Base-by-base conservation (phyloP, 2,113 vertebrate genomes). In the Calonectris borealis region DNA sequence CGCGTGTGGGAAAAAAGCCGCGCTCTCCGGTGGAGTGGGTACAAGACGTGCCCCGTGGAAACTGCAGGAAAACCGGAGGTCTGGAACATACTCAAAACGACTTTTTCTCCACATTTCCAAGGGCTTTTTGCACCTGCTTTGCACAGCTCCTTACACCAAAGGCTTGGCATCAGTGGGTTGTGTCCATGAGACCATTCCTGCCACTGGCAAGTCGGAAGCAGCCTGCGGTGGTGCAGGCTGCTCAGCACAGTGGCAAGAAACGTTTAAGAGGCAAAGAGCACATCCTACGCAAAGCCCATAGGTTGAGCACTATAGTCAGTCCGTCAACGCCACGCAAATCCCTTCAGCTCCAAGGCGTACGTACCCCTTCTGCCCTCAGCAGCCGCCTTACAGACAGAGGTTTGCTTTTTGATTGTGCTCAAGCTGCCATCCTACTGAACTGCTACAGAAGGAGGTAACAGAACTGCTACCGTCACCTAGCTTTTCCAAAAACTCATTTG, bases 1-100 rank as follows among this genome's bases (percentile, higher is more conserved):
- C 1, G 5, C 0, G 0, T 3, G 20, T 2, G 20, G 27, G 5
- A 21, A 31, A 57, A 61, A 13, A 36, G 21, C 49, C 3, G 3
- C 8, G 22, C 25, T 8, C 32, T 14, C 7, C 8, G 14, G 15
- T 17, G 19, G 10, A 54, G 52, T 16, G 18, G 1, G 2, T 38
- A 21, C 16, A 17, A 57, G 40, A 20, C 0, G 1, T 2, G 5
- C 19, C 40, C 58, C 12, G 4, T 5, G 64, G 55, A 72, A 78
- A 65, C 0, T 2, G 7, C 34, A 31, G 16, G 40, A 86, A 62
- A 17, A 66, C 8, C 3, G 7, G 25, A 29, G 11, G 34, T 10
- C 58, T 44, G 26, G 26, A 73, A 46, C 5, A 0, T 2, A n/a
- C 4, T 34, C 36, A 17, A 4, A 81, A 9, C 27, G 51, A 46